A percentile compares a stretch with the other conserved stretches of the same genome.
Evolutionary conservation across 2,113 vertebrate species (phyloP).

Genomic region (Dasyurus viverrinus): DNA sequence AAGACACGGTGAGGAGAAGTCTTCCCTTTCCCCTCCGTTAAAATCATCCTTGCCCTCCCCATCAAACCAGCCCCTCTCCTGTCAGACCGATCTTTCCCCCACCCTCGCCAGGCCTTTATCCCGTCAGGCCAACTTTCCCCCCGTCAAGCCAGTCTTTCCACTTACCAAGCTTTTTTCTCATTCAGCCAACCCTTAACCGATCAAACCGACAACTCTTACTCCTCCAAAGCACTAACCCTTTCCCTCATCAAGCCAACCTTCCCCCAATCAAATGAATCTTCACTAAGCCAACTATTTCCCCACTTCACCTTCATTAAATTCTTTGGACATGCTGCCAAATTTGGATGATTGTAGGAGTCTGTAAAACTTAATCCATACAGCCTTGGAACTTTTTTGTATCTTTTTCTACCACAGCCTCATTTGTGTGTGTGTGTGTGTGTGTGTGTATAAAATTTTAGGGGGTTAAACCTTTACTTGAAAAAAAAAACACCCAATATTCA

Average conservation of each 20-base stretch:
- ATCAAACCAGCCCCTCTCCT: too few relatives aligned
- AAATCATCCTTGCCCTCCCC: too few relatives aligned
- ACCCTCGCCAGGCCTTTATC: too few relatives aligned
- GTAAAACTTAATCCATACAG: neutral
- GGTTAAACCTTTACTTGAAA: neutral
- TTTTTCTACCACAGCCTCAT: neutral
- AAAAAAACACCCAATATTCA: rapidly evolving
- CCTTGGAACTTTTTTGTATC: neutral
- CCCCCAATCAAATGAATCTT: too few relatives aligned
- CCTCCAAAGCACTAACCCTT: neutral
- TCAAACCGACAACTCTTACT: neutral
- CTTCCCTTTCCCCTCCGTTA: rapidly evolving
- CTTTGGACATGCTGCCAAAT: neutral
- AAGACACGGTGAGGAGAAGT: slow-evolving; percentile 87
- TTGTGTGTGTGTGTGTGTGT: too few relatives aligned
- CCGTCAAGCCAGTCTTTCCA: too few relatives aligned
- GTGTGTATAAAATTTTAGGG: neutral
- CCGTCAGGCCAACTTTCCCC: too few relatives aligned
- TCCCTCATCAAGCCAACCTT: neutral
- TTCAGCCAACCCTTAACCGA: neutral
- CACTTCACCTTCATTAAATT: neutral
- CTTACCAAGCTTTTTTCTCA: neutral
- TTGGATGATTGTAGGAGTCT: neutral
- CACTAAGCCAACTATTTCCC: too few relatives aligned
- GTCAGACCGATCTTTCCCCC: too few relatives aligned